A percentile compares a stretch with the other conserved stretches of the same genome.
Conservation (phyloP, 2,113 vertebrate species). For the Rousettus leschenaultii region DNA sequence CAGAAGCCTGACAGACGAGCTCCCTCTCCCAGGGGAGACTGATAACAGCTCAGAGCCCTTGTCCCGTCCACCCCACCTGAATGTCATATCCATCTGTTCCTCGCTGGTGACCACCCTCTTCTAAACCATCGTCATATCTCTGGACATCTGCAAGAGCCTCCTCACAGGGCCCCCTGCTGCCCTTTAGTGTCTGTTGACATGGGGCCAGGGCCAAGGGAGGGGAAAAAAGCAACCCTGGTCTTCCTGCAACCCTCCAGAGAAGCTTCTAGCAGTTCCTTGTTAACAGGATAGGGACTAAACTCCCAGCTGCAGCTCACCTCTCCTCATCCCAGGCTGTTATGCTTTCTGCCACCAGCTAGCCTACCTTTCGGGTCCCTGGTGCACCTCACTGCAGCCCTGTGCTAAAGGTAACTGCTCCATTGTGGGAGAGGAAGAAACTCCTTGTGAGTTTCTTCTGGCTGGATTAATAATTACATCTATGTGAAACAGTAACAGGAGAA, state of each 20-base stretch:
- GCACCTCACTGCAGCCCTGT: not conserved
- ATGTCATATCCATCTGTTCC: not conserved
- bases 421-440: not conserved
- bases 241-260: not conserved
- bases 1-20: not conserved
- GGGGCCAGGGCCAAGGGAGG: not conserved
- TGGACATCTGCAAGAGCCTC: not conserved
- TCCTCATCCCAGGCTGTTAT: not conserved
- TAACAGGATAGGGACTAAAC: not conserved
- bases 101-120: not conserved
- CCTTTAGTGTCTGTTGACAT: not conserved
- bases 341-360: not conserved
- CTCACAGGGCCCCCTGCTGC: not conserved
- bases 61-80: no score
- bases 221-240: not conserved
- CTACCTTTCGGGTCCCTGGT: not conserved
- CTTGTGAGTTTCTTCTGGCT: not conserved
- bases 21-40: not conserved
- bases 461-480: not conserved
- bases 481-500: not conserved
- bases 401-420: not conserved
- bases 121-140: not conserved
- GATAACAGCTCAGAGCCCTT: not conserved
- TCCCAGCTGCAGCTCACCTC: not conserved
- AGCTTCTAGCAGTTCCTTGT: not conserved